Percentiles rank a stretch among this genome's conserved stretches.
phyloP scores from a whole-genome alignment of 2,888 invertebrate genomes.

The Sphaerophoria rueppellii region DNA sequence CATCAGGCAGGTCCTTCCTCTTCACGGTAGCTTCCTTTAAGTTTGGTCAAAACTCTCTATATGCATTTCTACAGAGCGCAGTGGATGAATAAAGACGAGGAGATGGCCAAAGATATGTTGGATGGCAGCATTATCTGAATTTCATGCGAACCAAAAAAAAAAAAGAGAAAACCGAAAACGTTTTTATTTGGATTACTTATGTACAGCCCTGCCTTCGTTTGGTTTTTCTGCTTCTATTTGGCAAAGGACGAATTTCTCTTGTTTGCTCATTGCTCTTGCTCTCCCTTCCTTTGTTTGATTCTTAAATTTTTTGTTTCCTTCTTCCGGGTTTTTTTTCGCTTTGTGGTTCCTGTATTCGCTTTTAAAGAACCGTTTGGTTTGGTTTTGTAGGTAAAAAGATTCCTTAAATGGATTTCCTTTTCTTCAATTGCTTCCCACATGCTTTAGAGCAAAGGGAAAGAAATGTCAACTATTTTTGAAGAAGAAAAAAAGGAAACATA shows the following conservation, averaged over 20 bases:
- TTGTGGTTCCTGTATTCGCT: constrained; percentile 5
- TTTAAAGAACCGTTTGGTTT: constrained; percentile 29
- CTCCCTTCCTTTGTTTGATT: constrained; percentile 56
- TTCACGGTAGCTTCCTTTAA: constrained; percentile 23
- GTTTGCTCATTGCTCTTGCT: constrained; percentile 41
- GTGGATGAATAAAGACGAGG: constrained; percentile 8
- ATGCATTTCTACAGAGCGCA: neutral
- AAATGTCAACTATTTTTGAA: constrained; percentile 52
- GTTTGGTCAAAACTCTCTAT: constrained; percentile 32
- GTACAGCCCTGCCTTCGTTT: constrained; percentile 42
- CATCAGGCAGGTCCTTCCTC: constrained; percentile 33
- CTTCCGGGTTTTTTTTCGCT: constrained; percentile 19
- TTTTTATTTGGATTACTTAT: constrained; percentile 44
- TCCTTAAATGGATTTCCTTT: constrained; percentile 65
- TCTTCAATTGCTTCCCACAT: constrained; percentile 32
- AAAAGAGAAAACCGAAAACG: constrained; percentile 13
- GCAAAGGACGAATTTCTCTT: constrained; percentile 30
- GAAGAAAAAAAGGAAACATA: constrained; percentile 3
- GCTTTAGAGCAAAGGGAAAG: constrained; percentile 24
- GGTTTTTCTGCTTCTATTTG: neutral
- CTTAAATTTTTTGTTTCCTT: constrained; percentile 35
- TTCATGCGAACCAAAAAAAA: constrained; percentile 35
- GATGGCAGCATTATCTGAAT: constrained; percentile 38
- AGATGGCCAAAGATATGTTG: constrained; percentile 10
- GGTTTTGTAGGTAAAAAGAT: constrained; percentile 54